phyloP scores from a whole-genome alignment of 2,113 vertebrate species.

The Paratilapia polleni region DNA sequence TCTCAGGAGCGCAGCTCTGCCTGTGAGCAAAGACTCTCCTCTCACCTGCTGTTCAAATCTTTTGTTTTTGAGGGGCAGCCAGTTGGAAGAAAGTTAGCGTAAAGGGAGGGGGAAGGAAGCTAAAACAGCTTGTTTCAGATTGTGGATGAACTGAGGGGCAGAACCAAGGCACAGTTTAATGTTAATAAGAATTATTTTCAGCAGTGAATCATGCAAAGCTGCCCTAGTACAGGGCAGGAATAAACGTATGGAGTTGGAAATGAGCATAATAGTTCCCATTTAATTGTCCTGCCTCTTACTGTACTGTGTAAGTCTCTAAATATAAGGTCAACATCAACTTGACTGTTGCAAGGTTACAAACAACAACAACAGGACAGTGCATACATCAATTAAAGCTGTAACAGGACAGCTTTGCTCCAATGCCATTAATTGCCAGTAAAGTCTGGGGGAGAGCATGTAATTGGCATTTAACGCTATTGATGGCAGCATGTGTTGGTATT shows the following conservation, averaged over 20 bases:
- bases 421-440: slow-evolving; percentile 64
- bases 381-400: slow-evolving; percentile 43
- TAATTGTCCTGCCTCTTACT: background rate
- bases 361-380: slow-evolving; percentile 9
- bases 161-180: background rate
- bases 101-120: background rate
- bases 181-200: background rate
- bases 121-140: background rate
- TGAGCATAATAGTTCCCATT: background rate
- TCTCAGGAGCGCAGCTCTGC: too few species aligned
- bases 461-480: slow-evolving; percentile 74
- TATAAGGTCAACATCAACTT: background rate
- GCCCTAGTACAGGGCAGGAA: background rate
- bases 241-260: background rate
- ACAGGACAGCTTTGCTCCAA: slow-evolving; percentile 41
- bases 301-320: background rate
- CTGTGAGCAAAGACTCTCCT: too few species aligned
- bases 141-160: background rate
- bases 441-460: slow-evolving; percentile 64
- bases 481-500: slow-evolving; percentile 73
- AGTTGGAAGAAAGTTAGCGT: too few species aligned
- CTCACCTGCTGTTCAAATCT: too few species aligned
- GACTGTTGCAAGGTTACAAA: slow-evolving; percentile 15
- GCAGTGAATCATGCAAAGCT: background rate
- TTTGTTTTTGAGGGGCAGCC: too few species aligned